Conservation (phyloP, 2,888 invertebrate genomes). For the Philonicus albiceps region DNA sequence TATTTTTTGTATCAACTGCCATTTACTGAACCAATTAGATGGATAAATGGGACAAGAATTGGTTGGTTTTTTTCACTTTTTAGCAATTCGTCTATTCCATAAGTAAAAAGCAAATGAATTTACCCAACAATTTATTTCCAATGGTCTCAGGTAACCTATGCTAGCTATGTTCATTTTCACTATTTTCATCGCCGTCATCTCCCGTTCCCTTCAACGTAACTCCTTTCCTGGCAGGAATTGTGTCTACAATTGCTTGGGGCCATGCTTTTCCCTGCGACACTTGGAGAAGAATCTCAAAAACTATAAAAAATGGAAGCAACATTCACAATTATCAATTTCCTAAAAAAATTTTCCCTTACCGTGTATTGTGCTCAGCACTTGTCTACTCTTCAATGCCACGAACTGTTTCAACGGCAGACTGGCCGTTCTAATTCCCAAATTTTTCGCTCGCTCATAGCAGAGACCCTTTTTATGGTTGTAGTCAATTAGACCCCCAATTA, state of each 20-base stretch:
- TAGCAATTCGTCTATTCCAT: too few species aligned
- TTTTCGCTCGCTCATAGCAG: slow-evolving; percentile 81
- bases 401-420: slow-evolving; percentile 89
- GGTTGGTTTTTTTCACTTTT: too few species aligned
- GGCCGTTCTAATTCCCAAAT: slow-evolving; percentile 80
- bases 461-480: slow-evolving; percentile 96
- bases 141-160: background rate
- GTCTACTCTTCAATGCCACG: slow-evolving; percentile 89
- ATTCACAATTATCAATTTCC: slow-evolving; percentile 3
- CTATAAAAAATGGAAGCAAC: slow-evolving; percentile 65
- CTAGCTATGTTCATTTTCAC: background rate
- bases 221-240: slow-evolving; percentile 81
- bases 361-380: slow-evolving; percentile 95
- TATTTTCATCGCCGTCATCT: background rate
- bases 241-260: slow-evolving; percentile 79
- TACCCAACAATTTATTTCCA: background rate
- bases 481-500: slow-evolving; percentile 97
- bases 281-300: slow-evolving; percentile 82
- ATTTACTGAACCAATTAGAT: too few species aligned
- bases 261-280: slow-evolving; percentile 81
- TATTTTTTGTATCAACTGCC: too few species aligned
- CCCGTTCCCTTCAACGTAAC: slow-evolving; percentile 65
- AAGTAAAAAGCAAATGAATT: background rate
- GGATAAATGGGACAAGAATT: too few species aligned
- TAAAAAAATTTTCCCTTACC: slow-evolving; percentile 66